These are phyloP conservation scores for Elmis aenea DNA, from an alignment of 2,888 invertebrate species.

Conservation along the genomic window DNA sequence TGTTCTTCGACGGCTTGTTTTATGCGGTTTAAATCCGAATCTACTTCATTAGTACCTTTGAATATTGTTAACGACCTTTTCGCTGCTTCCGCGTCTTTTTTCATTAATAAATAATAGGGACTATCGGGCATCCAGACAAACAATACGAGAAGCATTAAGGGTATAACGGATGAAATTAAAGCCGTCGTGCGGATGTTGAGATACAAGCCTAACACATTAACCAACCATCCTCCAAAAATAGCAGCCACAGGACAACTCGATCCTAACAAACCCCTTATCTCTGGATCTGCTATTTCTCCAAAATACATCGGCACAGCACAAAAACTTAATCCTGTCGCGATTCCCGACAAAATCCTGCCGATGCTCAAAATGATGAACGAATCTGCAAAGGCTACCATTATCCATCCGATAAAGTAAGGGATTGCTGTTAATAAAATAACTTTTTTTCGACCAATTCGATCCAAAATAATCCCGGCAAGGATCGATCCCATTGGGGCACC, in stretches of 20 bases:
- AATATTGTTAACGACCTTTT: conserved; percentile 52
- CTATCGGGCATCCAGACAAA: conserved; percentile 64
- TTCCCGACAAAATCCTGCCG: conserved; percentile 51
- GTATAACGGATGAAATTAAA: conserved; percentile 53
- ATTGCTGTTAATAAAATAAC: conserved; percentile 57
- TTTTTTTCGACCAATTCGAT: conserved; percentile 61
- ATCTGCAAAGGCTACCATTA: conserved; percentile 56
- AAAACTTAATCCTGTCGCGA: conserved; percentile 49
- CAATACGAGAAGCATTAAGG: conserved; percentile 52
- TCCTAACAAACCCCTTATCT: conserved; percentile 57
- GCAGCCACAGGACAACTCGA: conserved; percentile 55
- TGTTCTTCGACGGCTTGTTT: conserved; percentile 31
- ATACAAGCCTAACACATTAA: conserved; percentile 58
- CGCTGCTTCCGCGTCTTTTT: conserved; percentile 44
- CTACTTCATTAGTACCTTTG: conserved; percentile 48
- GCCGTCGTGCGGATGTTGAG: conserved; percentile 51
- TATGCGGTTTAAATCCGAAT: conserved; percentile 45
- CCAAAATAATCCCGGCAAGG: conserved; percentile 58
- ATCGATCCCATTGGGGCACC: conserved; percentile 60
- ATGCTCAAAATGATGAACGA: conserved; percentile 54
- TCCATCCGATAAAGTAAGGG: conserved; percentile 60
- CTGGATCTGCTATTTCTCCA: conserved; percentile 57
- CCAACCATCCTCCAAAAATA: conserved; percentile 56
- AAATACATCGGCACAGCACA: conserved; percentile 55
- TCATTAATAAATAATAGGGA: conserved; percentile 49